Percentiles rank a stretch among this genome's conserved stretches.
Evolutionary conservation across 2,888 invertebrate genomes (phyloP).

Genomic region (Strigamia maritima): DNA sequence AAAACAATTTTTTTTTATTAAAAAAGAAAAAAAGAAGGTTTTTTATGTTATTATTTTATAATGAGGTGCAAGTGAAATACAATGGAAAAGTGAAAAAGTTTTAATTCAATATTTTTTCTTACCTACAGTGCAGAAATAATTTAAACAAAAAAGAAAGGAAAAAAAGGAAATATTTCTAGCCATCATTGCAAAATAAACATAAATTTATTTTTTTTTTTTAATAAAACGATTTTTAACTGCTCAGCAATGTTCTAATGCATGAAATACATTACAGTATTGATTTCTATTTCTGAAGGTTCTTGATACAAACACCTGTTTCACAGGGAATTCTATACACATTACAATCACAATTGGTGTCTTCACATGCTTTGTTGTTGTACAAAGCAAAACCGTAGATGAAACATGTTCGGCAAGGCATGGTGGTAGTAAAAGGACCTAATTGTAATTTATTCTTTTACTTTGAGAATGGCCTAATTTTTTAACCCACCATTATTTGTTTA

Average conservation of each 20-base stretch:
- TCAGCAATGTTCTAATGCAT: slow-evolving; percentile 1
- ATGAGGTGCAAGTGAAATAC: background rate
- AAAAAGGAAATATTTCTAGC: background rate
- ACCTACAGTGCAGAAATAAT: slow-evolving; percentile 12
- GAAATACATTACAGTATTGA: slow-evolving; percentile 15
- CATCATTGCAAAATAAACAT: background rate
- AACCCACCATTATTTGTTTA: background rate
- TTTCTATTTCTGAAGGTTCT: background rate
- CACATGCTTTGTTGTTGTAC: background rate
- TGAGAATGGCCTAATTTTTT: background rate
- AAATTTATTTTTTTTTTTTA: background rate
- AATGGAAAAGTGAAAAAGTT: background rate
- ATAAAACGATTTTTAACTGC: background rate
- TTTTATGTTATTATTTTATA: slow-evolving; percentile 7
- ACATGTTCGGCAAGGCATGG: background rate
- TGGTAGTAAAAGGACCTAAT: background rate
- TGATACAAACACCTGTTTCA: slow-evolving; percentile 16
- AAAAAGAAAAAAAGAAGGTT: background rate
- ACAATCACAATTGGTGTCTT: slow-evolving; percentile 7
- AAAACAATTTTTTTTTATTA: too few relatives aligned
- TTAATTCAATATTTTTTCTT: background rate
- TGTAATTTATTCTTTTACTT: background rate
- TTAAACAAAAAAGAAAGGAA: background rate
- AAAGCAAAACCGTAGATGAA: background rate
- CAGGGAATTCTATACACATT: slow-evolving; percentile 19